Percentiles rank a stretch among this genome's conserved stretches.
These are phyloP conservation scores for Sciaenops ocellatus DNA, from an alignment of 2,797 vertebrate species.

Conservation along the genomic window DNA sequence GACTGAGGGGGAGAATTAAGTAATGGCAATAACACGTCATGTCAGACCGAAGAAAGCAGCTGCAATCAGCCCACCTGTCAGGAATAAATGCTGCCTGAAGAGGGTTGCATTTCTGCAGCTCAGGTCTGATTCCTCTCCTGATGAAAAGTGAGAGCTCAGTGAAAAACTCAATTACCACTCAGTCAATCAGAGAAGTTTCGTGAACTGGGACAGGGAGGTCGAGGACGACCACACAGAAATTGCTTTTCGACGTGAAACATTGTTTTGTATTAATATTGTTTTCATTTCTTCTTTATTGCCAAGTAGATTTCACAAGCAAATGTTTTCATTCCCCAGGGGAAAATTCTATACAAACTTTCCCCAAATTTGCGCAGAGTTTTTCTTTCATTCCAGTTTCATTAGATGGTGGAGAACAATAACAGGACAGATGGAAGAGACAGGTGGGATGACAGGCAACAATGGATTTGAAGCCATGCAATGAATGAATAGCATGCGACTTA, in stretches of 20 bases:
- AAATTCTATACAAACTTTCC: conserved; percentile 29
- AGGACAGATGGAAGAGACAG: conserved; percentile 62
- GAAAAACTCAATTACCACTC: conserved; percentile 68
- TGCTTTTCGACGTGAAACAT: conserved; percentile 27
- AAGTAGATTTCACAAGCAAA: conserved; percentile 14
- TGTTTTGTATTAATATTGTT: conserved; percentile 35
- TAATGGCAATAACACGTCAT: conserved; percentile 71
- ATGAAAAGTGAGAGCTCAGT: conserved; percentile 73
- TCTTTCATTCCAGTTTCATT: conserved; percentile 34
- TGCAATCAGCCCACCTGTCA: conserved; percentile 74
- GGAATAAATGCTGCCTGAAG: conserved; percentile 64
- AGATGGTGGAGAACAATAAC: conserved; percentile 35
- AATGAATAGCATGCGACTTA: conserved; percentile 35
- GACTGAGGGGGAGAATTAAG: conserved; percentile 63
- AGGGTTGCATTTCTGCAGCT: conserved; percentile 51
- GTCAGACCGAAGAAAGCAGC: conserved; percentile 70
- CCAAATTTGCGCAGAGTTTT: conserved; percentile 38
- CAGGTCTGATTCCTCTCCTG: conserved; percentile 63
- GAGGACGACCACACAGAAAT: conserved; percentile 35
- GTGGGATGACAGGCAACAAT: conserved; percentile 58
- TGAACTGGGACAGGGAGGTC: conserved; percentile 34
- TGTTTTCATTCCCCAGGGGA: neutral
- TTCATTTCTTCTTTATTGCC: conserved; percentile 1
- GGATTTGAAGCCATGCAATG: conserved; percentile 40
- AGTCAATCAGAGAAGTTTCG: conserved; percentile 57